Conservation (phyloP, 2,888 invertebrate species). For the Pachymerium ferrugineum region DNA sequence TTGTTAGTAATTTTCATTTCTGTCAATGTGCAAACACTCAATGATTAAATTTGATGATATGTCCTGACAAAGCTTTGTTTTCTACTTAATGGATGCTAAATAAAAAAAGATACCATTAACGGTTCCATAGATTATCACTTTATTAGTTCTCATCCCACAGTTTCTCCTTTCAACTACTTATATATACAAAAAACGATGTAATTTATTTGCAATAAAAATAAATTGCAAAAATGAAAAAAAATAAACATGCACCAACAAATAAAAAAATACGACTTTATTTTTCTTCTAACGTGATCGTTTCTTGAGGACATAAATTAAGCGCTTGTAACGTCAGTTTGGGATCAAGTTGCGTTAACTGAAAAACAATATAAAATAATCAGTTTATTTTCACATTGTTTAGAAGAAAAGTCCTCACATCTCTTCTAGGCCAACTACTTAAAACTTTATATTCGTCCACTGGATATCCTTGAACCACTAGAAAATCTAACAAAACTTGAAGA, state of each 20-base stretch:
- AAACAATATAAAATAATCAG: constrained; percentile 42
- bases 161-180: constrained; percentile 1
- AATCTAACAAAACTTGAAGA: constrained; percentile 71
- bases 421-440: constrained; percentile 86
- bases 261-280: constrained; percentile 60
- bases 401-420: constrained; percentile 83
- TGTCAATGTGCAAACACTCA: too few species aligned
- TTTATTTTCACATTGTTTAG: constrained; percentile 32
- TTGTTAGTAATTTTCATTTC: too few species aligned
- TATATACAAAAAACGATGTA: background rate
- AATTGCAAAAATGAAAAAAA: background rate
- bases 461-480: constrained; percentile 80
- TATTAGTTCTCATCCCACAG: background rate
- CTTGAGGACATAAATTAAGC: constrained; percentile 84
- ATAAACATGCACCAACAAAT: background rate
- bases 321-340: constrained; percentile 67
- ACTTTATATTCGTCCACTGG: constrained; percentile 83
- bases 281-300: constrained; percentile 89
- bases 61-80: too few species aligned
- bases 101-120: too few species aligned
- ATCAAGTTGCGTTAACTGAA: constrained; percentile 73
- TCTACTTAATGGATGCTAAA: too few species aligned
- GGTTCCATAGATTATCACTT: background rate
- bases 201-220: background rate
- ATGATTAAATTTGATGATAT: too few species aligned